A percentile compares a stretch with the other conserved stretches of the same genome.
phyloP scores from a whole-genome alignment of 2,797 vertebrate genomes.

The Hypotaenidia philippensis region DNA sequence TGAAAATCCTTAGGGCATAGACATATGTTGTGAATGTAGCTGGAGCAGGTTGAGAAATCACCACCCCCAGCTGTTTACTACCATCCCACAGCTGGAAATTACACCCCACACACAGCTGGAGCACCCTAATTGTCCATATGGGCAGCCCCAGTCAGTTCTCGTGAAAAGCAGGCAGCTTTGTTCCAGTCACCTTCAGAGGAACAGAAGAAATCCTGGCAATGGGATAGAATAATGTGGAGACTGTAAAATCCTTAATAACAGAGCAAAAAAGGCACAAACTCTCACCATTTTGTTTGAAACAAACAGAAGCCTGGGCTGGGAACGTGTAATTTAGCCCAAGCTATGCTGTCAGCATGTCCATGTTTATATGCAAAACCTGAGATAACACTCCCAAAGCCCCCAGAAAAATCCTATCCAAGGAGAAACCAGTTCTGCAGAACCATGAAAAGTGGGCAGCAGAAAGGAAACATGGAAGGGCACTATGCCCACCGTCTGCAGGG shows the following conservation, averaged over 20 bases:
- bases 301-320: background rate
- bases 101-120: background rate
- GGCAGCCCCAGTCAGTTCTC: background rate
- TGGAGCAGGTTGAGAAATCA: slow-evolving; percentile 10
- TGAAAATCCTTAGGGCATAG: slow-evolving; percentile 9
- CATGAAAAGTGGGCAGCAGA: background rate
- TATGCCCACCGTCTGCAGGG: background rate
- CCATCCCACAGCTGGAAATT: background rate
- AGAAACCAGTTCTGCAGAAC: background rate
- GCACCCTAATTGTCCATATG: background rate
- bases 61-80: background rate
- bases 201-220: background rate
- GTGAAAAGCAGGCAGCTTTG: background rate
- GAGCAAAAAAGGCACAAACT: background rate
- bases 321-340: background rate
- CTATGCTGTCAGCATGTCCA: background rate
- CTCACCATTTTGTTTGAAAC: background rate
- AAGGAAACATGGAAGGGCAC: background rate
- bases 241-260: background rate
- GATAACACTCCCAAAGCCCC: background rate
- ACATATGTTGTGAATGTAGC: slow-evolving; percentile 8
- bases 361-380: background rate
- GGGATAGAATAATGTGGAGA: background rate
- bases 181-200: background rate
- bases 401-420: background rate